Base-by-base conservation (phyloP, 2,888 invertebrate genomes). In the Sphaerophoria rueppellii region DNA sequence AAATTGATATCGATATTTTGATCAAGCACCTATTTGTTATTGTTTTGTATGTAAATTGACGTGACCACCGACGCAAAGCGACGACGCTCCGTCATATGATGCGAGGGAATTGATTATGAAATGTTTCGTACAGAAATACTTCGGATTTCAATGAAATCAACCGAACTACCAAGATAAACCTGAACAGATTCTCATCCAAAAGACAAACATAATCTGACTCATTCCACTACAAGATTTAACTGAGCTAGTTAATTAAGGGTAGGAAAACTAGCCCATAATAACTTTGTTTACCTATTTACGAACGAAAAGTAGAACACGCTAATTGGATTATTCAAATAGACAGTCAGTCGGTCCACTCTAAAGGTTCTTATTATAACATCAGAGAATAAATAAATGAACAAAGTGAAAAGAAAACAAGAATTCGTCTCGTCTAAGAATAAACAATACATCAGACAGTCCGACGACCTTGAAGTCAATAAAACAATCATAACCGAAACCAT, bases 11-110 rank as follows among this genome's bases (percentile, higher is more conserved):
- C 61, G 3, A n/a, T 46, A 46, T 5, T 16, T 46, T 43, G 12
- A 61, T 43, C 32, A 32, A 40, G 14, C 32, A 34, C 32, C 4
- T 32, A 43, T 60, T 43, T 16, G 12, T n/a, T 24, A 7, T 37
- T 16, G 11, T 57, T 43, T 12, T 43, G n/a, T 37, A 57, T 55
- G 55, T 34, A 50, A 50, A 50, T 50, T 50, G 50, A 50, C 16
- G 9, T 43, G 43, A 43, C 43, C 43, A 24, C 24, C 24, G 24
- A 24, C 24, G 24, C 24, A 24, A 24, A 24, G 24, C 24, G 24
- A 24, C 24, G 24, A 24, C 24, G 24, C 24, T 24, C 24, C 2
- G 24, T 24, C 24, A 24, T 24, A 24, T 24, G 24, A 24, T 24
- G 24, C 24, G 24, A 24, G 24, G 24, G 24, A 24, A 24, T 2